Conservation (phyloP, 1,140 invertebrate genomes). For the Trachelipus rathkii region DNA sequence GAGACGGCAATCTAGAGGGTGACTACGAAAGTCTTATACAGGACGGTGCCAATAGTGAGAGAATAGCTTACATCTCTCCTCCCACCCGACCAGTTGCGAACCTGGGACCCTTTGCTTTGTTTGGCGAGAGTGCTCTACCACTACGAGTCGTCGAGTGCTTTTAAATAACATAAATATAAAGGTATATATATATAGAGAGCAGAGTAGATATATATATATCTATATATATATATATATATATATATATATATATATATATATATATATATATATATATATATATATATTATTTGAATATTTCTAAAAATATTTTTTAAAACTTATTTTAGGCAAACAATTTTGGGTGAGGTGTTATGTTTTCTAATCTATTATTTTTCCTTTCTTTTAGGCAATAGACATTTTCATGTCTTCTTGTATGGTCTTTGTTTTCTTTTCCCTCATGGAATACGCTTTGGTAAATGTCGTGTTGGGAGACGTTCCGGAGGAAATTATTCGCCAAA, state of each 20-base stretch:
- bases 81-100: too few species aligned
- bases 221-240: conserved; percentile 25
- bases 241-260: conserved; percentile 25
- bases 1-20: too few species aligned
- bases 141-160: neutral
- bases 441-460: conserved; percentile 88
- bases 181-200: neutral
- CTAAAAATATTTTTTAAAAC: neutral
- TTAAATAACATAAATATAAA: neutral
- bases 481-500: conserved; percentile 19
- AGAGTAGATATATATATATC: conserved; percentile 19
- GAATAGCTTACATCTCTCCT: too few species aligned
- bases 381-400: conserved; percentile 38
- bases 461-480: conserved; percentile 69
- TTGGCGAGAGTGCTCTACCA: too few species aligned
- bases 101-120: too few species aligned
- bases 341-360: neutral
- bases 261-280: conserved; percentile 22
- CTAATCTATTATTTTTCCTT: neutral
- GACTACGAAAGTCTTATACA: too few species aligned
- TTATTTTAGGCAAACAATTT: neutral
- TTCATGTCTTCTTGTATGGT: conserved; percentile 44
- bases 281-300: too few species aligned
- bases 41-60: too few species aligned
- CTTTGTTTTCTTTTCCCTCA: conserved; percentile 81